Base-by-base conservation (phyloP, 1,140 invertebrate genomes). In the Orius insidiosus region DNA sequence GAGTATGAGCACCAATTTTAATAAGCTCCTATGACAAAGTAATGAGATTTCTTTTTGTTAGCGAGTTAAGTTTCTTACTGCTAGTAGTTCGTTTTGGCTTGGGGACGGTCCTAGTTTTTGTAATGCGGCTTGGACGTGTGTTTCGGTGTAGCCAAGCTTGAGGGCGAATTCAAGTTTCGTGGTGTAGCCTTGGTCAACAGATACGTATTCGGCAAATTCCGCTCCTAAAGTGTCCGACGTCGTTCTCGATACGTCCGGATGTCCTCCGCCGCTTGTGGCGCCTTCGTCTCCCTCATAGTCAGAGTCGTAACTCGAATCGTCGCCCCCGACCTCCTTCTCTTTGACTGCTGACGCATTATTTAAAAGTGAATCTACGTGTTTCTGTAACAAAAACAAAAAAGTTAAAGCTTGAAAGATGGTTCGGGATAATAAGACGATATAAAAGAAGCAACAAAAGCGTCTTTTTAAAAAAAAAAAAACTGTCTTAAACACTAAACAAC, bases 71-170 rank as follows among this genome's bases (percentile, higher is more conserved):
- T 73, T 70, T 40, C 75, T 58, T 57, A 75, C 73, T 5, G 78
- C 85, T 11, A 96, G 59, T 1, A 95, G 67, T 57, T 92, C 85
- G 58, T 95, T 89, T 51, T 88, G 78, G 4, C 75, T 76, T 1
- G 86, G 85, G 54, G 80, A 72, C 0, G 78, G 72, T 0, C 88
- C 88, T 1, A 95, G 61, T 56, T 86, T 85, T 40, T 76, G 72
- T 9, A 95, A 59, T 0, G 85, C 90, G 1, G 76, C 75, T 53
- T 85, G 78, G 0, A 94, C 83, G 44, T 89, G 69, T 24, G 69
- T 64, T 54, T 96, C 88, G 0, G 83, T 84, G 63, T 94, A 96
- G 8, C 92, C 92, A 35, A 95, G 65, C 63, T 92, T 93, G 19
- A 87, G 63, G 1, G 79, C 85, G 56, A 87, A 87, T 59, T 87